Conservation (phyloP, 2,113 vertebrate genomes). For the Gnathonemus longibarbis region DNA sequence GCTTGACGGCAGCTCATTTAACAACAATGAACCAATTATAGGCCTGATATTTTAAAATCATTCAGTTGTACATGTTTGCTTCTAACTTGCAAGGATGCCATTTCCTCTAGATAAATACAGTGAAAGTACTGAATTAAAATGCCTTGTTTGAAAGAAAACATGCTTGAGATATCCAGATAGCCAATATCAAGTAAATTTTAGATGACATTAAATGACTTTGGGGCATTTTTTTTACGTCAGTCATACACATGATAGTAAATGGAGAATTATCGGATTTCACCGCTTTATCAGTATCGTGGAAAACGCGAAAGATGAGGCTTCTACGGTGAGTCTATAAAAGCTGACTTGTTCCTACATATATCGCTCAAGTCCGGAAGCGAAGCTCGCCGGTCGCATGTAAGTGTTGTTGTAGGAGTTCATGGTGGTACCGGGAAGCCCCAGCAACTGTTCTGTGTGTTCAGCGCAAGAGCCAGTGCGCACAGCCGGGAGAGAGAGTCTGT, state of each 20-base stretch:
- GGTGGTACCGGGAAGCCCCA: constrained; percentile 61
- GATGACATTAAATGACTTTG: background rate
- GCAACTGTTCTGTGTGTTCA: constrained; percentile 76
- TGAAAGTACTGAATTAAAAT: background rate
- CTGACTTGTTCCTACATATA: constrained; percentile 66
- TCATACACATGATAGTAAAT: background rate
- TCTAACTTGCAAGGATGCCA: background rate
- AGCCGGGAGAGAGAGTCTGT: constrained; percentile 61
- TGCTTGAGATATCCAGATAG: background rate
- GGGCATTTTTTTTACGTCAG: background rate
- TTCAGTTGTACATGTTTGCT: background rate
- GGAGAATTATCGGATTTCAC: background rate
- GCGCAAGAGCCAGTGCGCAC: constrained; percentile 62
- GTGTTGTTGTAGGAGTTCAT: constrained; percentile 68
- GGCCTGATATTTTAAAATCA: background rate
- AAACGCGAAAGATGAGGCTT: background rate
- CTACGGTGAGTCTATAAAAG: background rate
- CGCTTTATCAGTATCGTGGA: background rate
- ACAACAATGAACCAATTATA: background rate
- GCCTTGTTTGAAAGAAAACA: background rate
- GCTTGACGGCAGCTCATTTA: background rate
- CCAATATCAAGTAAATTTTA: background rate
- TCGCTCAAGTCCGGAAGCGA: constrained; percentile 73
- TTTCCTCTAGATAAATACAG: background rate
- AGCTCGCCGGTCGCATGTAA: constrained; percentile 80